Evolutionary conservation across 53 echinoderm and acorn worm species (phyloP).

Genomic region (Glandiceps talaboti): DNA sequence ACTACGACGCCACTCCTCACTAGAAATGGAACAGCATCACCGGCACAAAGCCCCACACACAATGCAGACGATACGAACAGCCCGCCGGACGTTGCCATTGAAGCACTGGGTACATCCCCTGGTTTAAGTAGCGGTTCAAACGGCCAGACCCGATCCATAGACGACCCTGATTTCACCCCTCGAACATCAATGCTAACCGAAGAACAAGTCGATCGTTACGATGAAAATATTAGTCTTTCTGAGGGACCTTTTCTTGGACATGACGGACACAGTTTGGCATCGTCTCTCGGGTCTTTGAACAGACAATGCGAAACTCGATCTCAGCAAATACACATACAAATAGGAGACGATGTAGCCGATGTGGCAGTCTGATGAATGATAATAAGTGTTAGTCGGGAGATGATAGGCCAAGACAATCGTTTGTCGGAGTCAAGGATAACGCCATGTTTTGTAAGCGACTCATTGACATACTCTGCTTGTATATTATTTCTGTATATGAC

Average conservation of each 20-base stretch:
- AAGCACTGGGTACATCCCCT: background rate
- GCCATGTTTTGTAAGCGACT: no score
- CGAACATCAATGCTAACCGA: background rate
- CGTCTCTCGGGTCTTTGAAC: no score
- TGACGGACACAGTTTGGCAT: slow-evolving; percentile 67
- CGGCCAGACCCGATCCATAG: background rate
- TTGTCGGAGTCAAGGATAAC: no score
- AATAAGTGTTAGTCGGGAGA: no score
- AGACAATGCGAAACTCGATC: no score
- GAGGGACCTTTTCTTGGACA: slow-evolving; percentile 38
- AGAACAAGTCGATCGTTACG: background rate
- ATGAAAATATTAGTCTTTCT: background rate
- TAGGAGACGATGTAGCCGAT: no score
- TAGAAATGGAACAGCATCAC: background rate
- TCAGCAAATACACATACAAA: no score
- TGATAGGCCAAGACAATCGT: no score
- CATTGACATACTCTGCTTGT: no score
- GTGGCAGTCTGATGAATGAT: no score
- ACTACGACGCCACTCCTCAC: background rate
- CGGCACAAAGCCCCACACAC: background rate
- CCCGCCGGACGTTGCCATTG: background rate
- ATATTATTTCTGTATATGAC: no score
- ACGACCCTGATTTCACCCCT: background rate
- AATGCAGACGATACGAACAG: background rate
- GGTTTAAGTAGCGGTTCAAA: background rate